Percentiles rank a stretch among this genome's conserved stretches.
Conservation (phyloP, 2,888 invertebrate species). For the Priocnemis perturbator region DNA sequence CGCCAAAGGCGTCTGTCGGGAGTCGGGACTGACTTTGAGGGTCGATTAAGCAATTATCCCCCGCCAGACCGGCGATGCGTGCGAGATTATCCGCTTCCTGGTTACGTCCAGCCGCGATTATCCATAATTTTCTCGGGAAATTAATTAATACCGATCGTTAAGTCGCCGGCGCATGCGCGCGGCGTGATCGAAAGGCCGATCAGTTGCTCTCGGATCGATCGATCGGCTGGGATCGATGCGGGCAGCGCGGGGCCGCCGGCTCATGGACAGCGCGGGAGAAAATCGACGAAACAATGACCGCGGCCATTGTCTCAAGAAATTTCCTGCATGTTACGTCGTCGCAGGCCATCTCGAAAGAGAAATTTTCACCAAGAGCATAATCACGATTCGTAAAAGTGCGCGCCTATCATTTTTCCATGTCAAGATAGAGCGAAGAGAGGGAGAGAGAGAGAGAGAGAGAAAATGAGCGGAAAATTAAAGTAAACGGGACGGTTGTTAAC, state of each 20-base stretch:
- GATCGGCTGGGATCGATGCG: conserved; percentile 22
- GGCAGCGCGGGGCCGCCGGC: conserved; percentile 14
- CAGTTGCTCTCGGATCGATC: conserved; percentile 21
- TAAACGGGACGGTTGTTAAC: too few relatives aligned
- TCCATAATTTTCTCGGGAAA: conserved; percentile 43
- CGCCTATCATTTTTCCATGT: background rate
- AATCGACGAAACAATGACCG: conserved; percentile 41
- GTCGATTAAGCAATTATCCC: conserved; percentile 58
- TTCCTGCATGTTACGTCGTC: conserved; percentile 25
- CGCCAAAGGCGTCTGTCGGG: conserved; percentile 25
- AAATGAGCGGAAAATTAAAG: too few relatives aligned
- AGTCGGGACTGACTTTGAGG: conserved; percentile 32
- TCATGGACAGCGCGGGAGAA: conserved; percentile 19
- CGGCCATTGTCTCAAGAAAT: conserved; percentile 25
- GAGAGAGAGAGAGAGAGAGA: too few relatives aligned
- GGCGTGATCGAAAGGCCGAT: conserved; percentile 12
- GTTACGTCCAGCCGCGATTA: conserved; percentile 47
- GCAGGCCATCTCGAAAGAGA: conserved; percentile 3
- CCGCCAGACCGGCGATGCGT: conserved; percentile 22
- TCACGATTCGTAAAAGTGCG: background rate
- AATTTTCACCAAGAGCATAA: background rate
- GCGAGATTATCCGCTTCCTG: conserved; percentile 55
- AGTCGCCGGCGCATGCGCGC: conserved; percentile 19
- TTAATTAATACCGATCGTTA: conserved; percentile 52
- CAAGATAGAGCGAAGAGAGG: background rate